Conservation (phyloP, 1,140 invertebrate species). For the Saccostrea glomerata region DNA sequence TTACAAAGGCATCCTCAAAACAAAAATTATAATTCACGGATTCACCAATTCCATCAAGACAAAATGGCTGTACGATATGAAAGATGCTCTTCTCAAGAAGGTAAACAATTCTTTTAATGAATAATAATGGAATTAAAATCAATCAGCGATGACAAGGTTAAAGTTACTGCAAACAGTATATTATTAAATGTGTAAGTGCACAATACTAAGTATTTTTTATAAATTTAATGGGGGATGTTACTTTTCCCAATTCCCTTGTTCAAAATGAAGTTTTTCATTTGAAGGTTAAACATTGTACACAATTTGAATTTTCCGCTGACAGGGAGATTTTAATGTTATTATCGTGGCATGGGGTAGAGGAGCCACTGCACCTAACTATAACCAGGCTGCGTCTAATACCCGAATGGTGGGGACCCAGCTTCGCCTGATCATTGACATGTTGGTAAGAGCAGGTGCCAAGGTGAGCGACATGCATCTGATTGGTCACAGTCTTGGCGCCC, state of each 20-base stretch:
- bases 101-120: constrained; percentile 38
- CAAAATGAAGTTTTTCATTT: too few species aligned
- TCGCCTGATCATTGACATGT: constrained; percentile 52
- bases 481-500: constrained; percentile 76
- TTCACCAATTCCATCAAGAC: constrained; percentile 85
- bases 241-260: too few species aligned
- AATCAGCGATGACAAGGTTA: too few species aligned
- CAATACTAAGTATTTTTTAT: too few species aligned
- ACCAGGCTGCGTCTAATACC: constrained; percentile 62
- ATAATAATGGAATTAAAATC: too few species aligned
- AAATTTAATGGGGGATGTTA: too few species aligned
- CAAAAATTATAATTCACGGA: constrained; percentile 92
- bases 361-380: constrained; percentile 79
- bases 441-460: constrained; percentile 44
- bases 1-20: constrained; percentile 51
- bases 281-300: too few species aligned
- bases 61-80: constrained; percentile 68
- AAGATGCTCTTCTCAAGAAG: constrained; percentile 65
- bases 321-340: constrained; percentile 83
- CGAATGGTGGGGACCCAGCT: constrained; percentile 62
- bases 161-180: too few species aligned
- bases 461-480: constrained; percentile 70
- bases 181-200: too few species aligned
- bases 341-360: constrained; percentile 64
- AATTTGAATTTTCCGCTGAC: not conserved